These are phyloP conservation scores for Hippoglossus stenolepis DNA, from an alignment of 2,113 vertebrate genomes.

Conservation along the genomic window DNA sequence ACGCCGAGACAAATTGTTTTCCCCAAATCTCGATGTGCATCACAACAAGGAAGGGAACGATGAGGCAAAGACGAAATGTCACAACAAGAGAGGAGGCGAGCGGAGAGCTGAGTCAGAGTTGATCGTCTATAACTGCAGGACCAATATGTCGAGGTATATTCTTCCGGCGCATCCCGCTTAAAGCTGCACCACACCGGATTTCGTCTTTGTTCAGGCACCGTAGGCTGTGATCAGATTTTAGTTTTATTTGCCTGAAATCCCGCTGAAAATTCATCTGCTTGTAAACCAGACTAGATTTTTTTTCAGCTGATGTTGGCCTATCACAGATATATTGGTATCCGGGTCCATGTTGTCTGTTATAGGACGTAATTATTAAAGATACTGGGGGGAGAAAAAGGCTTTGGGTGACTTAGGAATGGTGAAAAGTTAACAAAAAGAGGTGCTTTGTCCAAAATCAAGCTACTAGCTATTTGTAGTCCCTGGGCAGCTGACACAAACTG, in stretches of 20 bases:
- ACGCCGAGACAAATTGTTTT: conserved; percentile 69
- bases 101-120: background rate
- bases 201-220: background rate
- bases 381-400: too few relatives aligned
- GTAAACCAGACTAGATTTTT: background rate
- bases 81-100: background rate
- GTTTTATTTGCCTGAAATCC: background rate
- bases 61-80: conserved; percentile 44
- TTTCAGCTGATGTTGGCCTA: background rate
- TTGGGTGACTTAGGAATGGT: too few relatives aligned
- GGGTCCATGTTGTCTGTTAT: too few relatives aligned
- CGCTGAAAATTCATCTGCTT: background rate
- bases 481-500: too few relatives aligned
- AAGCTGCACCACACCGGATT: background rate
- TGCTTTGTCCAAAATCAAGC: too few relatives aligned
- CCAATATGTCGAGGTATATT: background rate
- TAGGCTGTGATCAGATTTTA: background rate
- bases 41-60: conserved; percentile 55
- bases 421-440: too few relatives aligned
- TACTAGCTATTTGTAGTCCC: too few relatives aligned
- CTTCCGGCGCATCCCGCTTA: background rate
- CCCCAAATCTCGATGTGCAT: conserved; percentile 43
- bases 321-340: background rate
- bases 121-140: background rate
- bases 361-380: too few relatives aligned